Conservation (phyloP, 2,113 vertebrate species). For the Oenanthe oenanthe region DNA sequence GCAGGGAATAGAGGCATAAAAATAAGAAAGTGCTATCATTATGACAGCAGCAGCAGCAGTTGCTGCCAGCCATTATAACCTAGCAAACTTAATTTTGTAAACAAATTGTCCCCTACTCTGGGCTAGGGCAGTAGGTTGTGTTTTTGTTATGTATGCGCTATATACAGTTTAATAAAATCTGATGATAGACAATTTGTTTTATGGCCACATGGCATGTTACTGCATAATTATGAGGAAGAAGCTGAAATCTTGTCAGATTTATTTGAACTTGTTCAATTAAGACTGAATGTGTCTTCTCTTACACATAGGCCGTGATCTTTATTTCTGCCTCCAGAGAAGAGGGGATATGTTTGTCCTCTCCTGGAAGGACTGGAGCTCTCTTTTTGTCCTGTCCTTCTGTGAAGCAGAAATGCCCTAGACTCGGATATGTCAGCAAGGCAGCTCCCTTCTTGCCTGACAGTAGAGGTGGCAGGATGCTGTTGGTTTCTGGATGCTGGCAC, state of each 20-base stretch:
- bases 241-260: background rate
- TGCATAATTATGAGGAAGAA: background rate
- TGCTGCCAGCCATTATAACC: conserved; percentile 22
- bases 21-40: background rate
- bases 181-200: background rate
- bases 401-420: background rate
- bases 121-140: background rate
- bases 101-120: background rate
- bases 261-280: background rate
- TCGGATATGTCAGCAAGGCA: fast-evolving
- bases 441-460: fast-evolving
- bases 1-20: conserved; percentile 37
- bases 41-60: background rate
- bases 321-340: background rate
- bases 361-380: background rate
- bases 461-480: background rate
- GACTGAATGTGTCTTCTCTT: background rate
- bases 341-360: background rate
- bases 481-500: background rate
- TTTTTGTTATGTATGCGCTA: background rate
- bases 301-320: background rate
- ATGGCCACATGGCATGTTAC: background rate
- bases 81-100: background rate
- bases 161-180: background rate
- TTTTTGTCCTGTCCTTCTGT: background rate